Percentiles rank a stretch among this genome's conserved stretches.
Conservation (phyloP, 2,113 vertebrate genomes). For the Poeciliopsis retropinna region DNA sequence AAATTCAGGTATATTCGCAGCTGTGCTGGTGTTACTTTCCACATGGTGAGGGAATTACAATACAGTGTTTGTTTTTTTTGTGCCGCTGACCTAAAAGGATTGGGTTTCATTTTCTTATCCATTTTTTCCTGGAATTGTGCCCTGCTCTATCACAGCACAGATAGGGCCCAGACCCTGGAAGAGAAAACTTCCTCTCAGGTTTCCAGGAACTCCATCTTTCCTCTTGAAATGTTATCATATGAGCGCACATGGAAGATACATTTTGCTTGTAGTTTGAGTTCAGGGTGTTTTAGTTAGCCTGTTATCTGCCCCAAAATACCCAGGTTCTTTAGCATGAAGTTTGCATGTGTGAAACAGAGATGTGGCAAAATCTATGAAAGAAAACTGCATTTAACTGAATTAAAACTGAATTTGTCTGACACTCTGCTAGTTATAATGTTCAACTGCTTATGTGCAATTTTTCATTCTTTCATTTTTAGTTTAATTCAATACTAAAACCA, state of each 20-base stretch:
- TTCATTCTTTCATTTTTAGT: neutral
- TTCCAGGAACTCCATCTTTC: constrained; percentile 68
- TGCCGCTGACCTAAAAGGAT: constrained; percentile 21
- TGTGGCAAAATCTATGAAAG: neutral
- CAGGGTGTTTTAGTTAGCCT: neutral
- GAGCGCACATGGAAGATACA: constrained; percentile 8
- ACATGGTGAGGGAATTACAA: neutral
- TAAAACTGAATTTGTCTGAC: constrained; percentile 15
- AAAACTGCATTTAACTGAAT: too few species aligned
- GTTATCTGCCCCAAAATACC: constrained; percentile 25
- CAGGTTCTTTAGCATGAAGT: constrained; percentile 29
- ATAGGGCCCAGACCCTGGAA: constrained; percentile 51
- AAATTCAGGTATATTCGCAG: neutral
- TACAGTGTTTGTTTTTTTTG: neutral
- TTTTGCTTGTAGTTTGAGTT: constrained; percentile 6
- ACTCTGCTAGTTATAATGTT: neutral
- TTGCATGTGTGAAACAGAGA: constrained; percentile 14
- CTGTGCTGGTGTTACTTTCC: constrained; percentile 5
- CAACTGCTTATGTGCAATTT: too few species aligned
- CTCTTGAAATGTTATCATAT: constrained; percentile 36
- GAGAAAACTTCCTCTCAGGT: constrained; percentile 70
- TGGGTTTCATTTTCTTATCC: constrained; percentile 56
- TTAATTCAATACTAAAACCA: neutral
- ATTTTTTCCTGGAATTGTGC: constrained; percentile 66
- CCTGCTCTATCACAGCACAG: constrained; percentile 64